Evolutionary conservation across 2,888 invertebrate genomes (phyloP), one percentile per base, ranked within the genome.

Genomic region (Thelaira solivaga): DNA sequence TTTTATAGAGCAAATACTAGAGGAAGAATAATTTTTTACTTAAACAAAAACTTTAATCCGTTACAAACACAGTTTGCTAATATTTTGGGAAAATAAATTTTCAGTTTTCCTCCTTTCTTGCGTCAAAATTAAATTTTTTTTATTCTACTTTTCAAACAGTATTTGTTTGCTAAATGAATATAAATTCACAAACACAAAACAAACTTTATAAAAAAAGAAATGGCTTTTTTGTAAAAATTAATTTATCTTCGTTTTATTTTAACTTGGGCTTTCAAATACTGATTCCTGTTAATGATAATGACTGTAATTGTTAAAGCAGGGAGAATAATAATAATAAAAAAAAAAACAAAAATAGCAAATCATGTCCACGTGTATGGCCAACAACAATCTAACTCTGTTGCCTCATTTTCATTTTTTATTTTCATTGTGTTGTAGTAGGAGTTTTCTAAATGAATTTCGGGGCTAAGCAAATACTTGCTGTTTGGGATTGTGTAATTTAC

Each of bases 401-500:
- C n/a, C n/a, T n/a, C n/a, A n/a, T n/a, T n/a, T n/a, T n/a, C n/a
- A n/a, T n/a, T n/a, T n/a, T n/a, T n/a, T n/a, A n/a, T n/a, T n/a
- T n/a, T n/a, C n/a, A n/a, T n/a, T n/a, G n/a, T n/a, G n/a, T n/a
- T n/a, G n/a, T 51, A 39, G n/a, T 13, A 4, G 39, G 20, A 65
- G 22, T 22, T 31, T 13, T 11, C 41, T 31, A 41, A n/a, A n/a
- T n/a, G n/a, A n/a, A 47, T 68, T 55, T 55, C 18, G 13, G 20
- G 49, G 29, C 39, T 29, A 29, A 59, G 20, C 49, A 20, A 20
- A n/a, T n/a, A n/a, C n/a, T n/a, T 3, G 13, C 10, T 10, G 20
- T 41, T 20, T 39, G 39, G 6, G 31, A 41, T 20, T 69, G 59
- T 59, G 22, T 68, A 68, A 59, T 39, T 55, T 71, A 47, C 29